These are phyloP conservation scores for Caradrina clavipalpis DNA, from an alignment of 2,888 invertebrate genomes.

Conservation along the genomic window DNA sequence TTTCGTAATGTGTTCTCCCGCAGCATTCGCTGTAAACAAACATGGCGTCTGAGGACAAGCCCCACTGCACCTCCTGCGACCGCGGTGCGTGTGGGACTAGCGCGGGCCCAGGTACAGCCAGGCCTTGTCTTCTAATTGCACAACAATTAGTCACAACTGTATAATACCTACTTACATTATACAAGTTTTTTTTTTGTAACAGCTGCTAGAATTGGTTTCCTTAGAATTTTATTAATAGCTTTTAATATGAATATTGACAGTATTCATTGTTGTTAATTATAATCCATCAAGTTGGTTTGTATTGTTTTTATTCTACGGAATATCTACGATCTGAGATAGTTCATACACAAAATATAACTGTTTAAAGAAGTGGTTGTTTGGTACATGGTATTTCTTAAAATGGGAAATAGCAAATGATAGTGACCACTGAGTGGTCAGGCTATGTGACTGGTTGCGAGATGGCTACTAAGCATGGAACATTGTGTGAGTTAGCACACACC, in stretches of 20 bases:
- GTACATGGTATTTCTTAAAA: background rate
- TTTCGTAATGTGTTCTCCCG: slow-evolving; percentile 76
- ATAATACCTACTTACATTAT: background rate
- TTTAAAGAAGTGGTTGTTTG: too few relatives aligned
- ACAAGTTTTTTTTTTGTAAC: slow-evolving; percentile 20
- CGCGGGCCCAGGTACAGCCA: background rate
- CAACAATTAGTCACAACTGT: slow-evolving; percentile 30
- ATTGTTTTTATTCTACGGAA: background rate
- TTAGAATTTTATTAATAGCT: background rate
- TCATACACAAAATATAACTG: background rate
- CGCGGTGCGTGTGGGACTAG: background rate
- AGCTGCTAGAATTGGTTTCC: slow-evolving; percentile 19
- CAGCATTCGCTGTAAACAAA: slow-evolving; percentile 73
- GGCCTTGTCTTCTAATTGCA: slow-evolving; percentile 16
- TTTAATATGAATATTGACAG: background rate
- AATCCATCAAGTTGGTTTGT: too few relatives aligned
- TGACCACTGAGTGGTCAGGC: background rate
- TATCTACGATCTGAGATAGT: background rate
- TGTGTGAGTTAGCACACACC: background rate
- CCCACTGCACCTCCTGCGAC: background rate
- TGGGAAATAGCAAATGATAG: background rate
- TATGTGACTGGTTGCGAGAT: background rate
- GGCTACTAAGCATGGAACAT: too few relatives aligned
- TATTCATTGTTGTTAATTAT: background rate
- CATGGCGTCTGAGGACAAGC: slow-evolving; percentile 69